Evolutionary conservation across 2,113 vertebrate genomes (phyloP).

Genomic region (Bombycilla garrulus): DNA sequence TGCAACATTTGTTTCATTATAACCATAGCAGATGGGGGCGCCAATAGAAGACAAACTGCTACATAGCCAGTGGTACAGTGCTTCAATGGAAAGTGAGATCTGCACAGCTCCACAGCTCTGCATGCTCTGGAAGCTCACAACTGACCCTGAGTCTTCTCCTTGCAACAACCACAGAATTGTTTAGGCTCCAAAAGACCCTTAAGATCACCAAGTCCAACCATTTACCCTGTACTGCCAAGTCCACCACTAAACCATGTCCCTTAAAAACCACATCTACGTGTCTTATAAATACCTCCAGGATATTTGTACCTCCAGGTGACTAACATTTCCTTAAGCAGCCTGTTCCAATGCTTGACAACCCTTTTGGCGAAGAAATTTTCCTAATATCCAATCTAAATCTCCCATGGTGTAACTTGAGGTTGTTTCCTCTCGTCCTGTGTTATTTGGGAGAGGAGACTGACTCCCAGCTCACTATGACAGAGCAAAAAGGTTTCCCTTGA

Average conservation of each 20-base stretch:
- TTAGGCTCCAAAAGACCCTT: not conserved
- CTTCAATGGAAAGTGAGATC: not conserved
- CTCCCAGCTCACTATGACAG: not conserved
- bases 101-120: not conserved
- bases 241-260: not conserved
- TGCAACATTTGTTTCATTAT: not conserved
- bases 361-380: not conserved
- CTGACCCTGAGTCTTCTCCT: not conserved
- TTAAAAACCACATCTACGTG: not conserved
- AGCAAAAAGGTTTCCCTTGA: not conserved
- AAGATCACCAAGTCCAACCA: accelerated
- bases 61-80: not conserved
- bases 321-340: not conserved
- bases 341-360: not conserved
- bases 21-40: not conserved
- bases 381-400: not conserved
- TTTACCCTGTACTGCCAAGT: not conserved
- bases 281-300: not conserved
- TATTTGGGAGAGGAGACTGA: not conserved
- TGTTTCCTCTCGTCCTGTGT: not conserved
- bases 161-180: not conserved
- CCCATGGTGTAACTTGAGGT: not conserved
- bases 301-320: not conserved
- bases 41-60: not conserved
- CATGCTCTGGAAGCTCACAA: not conserved